phyloP scores from a whole-genome alignment of 2,888 invertebrate species.

The Epirrita christyi region DNA sequence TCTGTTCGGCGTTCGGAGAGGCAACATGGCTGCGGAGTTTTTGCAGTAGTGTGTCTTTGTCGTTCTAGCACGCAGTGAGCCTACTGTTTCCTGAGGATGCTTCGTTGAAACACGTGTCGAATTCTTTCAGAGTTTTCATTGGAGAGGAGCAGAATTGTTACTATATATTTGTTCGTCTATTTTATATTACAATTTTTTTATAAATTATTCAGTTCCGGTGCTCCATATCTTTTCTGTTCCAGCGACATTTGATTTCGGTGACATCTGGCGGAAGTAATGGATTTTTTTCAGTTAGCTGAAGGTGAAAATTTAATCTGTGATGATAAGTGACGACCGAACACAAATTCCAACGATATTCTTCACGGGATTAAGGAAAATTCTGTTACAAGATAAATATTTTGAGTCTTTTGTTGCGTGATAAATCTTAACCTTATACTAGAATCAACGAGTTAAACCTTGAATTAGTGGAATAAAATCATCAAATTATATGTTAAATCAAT shows the following conservation, averaged over 20 bases:
- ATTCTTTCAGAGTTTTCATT: too few species aligned
- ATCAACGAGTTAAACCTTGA: background rate
- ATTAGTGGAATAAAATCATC: too few species aligned
- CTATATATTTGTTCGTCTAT: too few species aligned
- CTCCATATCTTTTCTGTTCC: slow-evolving; percentile 55
- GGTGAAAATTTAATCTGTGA: slow-evolving; percentile 84
- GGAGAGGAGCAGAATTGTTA: too few species aligned
- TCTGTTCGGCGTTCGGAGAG: too few species aligned
- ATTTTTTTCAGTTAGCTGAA: slow-evolving; percentile 84
- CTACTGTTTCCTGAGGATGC: too few species aligned
- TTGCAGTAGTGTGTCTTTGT: too few species aligned
- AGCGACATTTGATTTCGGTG: slow-evolving; percentile 81
- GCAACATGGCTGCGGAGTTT: too few species aligned
- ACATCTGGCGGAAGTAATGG: slow-evolving; percentile 85
- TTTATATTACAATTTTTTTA: too few species aligned
- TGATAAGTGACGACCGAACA: slow-evolving; percentile 73
- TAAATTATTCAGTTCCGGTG: background rate
- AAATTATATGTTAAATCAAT: too few species aligned
- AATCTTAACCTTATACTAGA: background rate
- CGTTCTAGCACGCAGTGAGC: too few species aligned
- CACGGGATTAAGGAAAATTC: slow-evolving; percentile 10
- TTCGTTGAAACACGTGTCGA: too few species aligned
- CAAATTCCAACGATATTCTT: slow-evolving; percentile 55
- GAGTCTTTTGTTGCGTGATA: background rate
- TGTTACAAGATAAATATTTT: background rate